Percentiles rank a stretch among this genome's conserved stretches.
These are phyloP conservation scores for Psophia crepitans DNA, from an alignment of 2,113 vertebrate genomes.

Conservation along the genomic window DNA sequence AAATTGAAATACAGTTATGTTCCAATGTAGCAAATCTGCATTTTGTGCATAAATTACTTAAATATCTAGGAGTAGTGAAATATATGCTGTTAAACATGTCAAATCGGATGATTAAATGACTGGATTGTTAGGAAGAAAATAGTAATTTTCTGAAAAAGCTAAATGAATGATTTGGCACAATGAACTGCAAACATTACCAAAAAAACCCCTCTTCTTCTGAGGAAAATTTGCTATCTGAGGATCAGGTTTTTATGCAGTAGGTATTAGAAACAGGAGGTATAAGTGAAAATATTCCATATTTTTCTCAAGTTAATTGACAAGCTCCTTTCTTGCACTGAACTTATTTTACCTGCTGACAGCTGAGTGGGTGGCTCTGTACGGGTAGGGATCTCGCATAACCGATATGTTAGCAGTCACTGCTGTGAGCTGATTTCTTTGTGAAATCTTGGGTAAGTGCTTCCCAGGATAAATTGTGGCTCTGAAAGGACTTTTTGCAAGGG, in stretches of 20 bases:
- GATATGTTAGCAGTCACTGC: neutral
- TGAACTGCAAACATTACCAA: neutral
- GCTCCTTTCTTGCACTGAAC: neutral
- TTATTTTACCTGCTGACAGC: conserved; percentile 13
- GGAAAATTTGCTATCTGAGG: neutral
- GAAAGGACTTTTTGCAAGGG: neutral
- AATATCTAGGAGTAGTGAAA: neutral
- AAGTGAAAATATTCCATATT: neutral
- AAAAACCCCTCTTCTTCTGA: neutral
- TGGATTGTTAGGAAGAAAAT: conserved; percentile 33
- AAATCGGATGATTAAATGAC: conserved; percentile 40
- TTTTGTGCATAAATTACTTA: conserved; percentile 45
- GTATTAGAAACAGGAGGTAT: neutral
- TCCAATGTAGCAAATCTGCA: neutral
- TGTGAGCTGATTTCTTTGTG: neutral
- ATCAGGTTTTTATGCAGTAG: neutral
- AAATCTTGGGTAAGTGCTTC: neutral
- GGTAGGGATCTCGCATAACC: neutral
- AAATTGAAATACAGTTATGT: neutral
- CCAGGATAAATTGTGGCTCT: neutral
- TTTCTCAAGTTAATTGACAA: neutral
- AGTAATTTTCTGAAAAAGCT: conserved; percentile 51
- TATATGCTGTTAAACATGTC: conserved; percentile 54
- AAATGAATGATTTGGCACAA: conserved; percentile 34
- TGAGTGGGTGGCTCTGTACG: neutral